phyloP scores from a whole-genome alignment of 2,797 vertebrate species.

The Brotula barbata region DNA sequence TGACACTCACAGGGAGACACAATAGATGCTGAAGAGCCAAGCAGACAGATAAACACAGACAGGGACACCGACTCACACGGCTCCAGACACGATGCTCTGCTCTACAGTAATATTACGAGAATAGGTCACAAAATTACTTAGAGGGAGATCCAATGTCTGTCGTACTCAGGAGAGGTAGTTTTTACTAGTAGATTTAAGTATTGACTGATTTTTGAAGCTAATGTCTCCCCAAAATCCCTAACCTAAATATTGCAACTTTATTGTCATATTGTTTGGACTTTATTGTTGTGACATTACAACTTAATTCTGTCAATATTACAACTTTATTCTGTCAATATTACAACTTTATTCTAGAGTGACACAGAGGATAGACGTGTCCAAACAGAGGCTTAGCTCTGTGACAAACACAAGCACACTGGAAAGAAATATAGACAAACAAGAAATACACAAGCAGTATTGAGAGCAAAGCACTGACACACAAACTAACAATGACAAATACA shows the following conservation, averaged over 20 bases:
- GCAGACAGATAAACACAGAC: conserved; percentile 46
- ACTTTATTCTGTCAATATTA: no score
- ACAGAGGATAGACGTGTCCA: conserved; percentile 36
- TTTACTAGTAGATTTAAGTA: no score
- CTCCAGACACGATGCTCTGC: conserved; percentile 50
- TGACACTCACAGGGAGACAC: conserved; percentile 49
- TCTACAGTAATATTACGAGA: no score
- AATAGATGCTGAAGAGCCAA: conserved; percentile 63
- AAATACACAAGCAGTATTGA: not conserved
- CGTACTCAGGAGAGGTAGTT: no score
- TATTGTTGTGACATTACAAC: no score
- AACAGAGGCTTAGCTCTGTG: conserved; percentile 19
- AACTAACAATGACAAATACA: not conserved
- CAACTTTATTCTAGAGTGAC: conserved; percentile 18
- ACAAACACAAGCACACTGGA: conserved; percentile 12
- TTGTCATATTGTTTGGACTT: no score
- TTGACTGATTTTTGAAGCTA: no score
- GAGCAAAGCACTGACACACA: not conserved
- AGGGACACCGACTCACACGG: conserved; percentile 40
- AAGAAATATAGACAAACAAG: not conserved
- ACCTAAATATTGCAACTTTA: no score
- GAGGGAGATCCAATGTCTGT: no score
- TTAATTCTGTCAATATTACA: no score
- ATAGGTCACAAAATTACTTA: no score
- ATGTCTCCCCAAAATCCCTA: no score